Evolutionary conservation across 2,888 invertebrate species (phyloP).

Genomic region (Drosophila nigricruria): DNA sequence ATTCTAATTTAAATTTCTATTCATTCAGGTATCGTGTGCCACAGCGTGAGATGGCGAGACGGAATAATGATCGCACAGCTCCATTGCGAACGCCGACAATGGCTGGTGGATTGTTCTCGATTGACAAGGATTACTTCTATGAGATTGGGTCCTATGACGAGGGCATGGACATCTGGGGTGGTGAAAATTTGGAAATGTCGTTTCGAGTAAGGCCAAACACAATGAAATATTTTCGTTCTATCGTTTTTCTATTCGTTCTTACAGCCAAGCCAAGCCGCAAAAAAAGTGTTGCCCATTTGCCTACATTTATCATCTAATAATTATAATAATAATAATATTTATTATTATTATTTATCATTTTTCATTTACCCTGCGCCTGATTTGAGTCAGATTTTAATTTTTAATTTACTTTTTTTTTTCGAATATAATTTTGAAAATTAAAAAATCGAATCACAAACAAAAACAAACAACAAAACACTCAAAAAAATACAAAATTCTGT

Average conservation of each 20-base stretch:
- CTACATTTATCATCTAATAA: slow-evolving; percentile 27
- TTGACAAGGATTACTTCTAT: slow-evolving; percentile 98
- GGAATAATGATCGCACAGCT: slow-evolving; percentile 96
- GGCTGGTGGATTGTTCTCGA: slow-evolving; percentile 98
- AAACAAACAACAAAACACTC: slow-evolving; percentile 50
- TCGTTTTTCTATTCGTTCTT: slow-evolving; percentile 51
- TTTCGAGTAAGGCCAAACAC: slow-evolving; percentile 84
- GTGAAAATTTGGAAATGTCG: slow-evolving; percentile 86
- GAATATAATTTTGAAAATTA: slow-evolving; percentile 15
- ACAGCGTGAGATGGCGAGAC: slow-evolving; percentile 96
- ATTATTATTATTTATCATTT: slow-evolving; percentile 15
- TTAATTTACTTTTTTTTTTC: slow-evolving; percentile 19
- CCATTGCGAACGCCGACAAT: slow-evolving; percentile 98
- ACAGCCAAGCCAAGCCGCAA: slow-evolving; percentile 75
- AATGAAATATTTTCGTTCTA: slow-evolving; percentile 19
- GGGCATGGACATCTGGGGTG: slow-evolving; percentile 99
- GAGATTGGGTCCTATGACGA: slow-evolving; percentile 99
- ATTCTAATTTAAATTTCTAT: not conserved
- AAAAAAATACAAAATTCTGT: slow-evolving; percentile 64
- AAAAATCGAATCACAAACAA: slow-evolving; percentile 49
- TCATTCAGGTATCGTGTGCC: slow-evolving; percentile 96
- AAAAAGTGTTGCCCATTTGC: slow-evolving; percentile 58
- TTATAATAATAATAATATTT: slow-evolving; percentile 18
- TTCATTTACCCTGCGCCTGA: slow-evolving; percentile 11
- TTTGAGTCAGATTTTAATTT: slow-evolving; percentile 27